Base-by-base conservation (phyloP, 37 sponge, comb jelly and placozoan genomes). In the Haliclona indistincta region DNA sequence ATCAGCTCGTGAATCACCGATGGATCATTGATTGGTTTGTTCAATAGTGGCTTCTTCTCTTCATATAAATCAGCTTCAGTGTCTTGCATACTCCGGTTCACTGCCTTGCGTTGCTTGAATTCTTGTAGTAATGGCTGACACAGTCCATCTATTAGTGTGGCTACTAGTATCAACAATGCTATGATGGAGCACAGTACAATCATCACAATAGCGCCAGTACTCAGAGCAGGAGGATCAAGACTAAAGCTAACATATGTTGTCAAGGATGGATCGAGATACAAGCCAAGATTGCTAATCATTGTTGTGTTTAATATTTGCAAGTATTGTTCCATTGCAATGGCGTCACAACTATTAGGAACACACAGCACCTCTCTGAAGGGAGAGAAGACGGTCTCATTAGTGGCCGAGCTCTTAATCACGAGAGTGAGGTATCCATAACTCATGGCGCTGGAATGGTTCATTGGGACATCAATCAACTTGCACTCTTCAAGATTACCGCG, bases 161-260 rank as follows among this genome's bases (percentile, higher is more conserved):
- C 74, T 1, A 51, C 44, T 0, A 82, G 13, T 5, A 78, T 70
- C 32, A 78, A 37, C 0, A 61, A 1, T 22, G 49, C 74, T 32
- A 91, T 72, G 1, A 81, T 8, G 51, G 49, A 64, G 60, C 78
- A 73, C 6, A 91, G 60, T 8, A 76, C 25, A 3, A 91, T 66
- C 86, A 91, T 81, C 0, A 81, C 23, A 4, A 82, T 73, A 43
- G 86, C 82, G 49, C 87, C 83, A 0, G 74, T 33, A 7, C 53
- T 70, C 37, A 26, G 67, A 8, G 68, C 43, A 26, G n/a, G n/a
- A n/a, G n/a, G n/a, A n/a, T n/a, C n/a, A n/a, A n/a, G n/a, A n/a
- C n/a, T n/a, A n/a, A n/a, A n/a, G n/a, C n/a, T n/a, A n/a, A n/a
- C n/a, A n/a, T n/a, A n/a, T n/a, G n/a, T n/a, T n/a, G n/a, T n/a